phyloP scores from a whole-genome alignment of 2,797 vertebrate genomes.

The Acropternis orthonyx region DNA sequence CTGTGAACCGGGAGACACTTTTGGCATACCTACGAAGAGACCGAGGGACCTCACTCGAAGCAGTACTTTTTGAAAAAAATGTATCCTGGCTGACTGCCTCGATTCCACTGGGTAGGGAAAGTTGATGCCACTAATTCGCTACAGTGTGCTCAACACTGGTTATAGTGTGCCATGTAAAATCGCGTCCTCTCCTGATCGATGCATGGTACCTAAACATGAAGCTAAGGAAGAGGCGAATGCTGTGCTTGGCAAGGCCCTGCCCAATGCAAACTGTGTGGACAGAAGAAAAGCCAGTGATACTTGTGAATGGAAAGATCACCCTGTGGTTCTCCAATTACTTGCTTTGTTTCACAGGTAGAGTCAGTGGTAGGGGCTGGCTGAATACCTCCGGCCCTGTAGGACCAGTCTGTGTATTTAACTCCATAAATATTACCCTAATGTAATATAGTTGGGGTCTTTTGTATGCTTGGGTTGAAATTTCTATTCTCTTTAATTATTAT shows the following conservation, averaged over 20 bases:
- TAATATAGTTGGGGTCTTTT: background rate
- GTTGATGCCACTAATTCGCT: background rate
- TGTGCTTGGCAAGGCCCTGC: background rate
- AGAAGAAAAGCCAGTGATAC: background rate
- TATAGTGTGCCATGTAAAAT: background rate
- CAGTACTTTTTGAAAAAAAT: accelerated
- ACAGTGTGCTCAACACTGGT: accelerated
- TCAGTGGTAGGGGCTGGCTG: background rate
- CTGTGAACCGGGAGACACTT: too few species aligned
- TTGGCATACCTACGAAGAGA: accelerated
- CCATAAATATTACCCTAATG: background rate
- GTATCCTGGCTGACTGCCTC: background rate
- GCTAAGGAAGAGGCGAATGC: background rate
- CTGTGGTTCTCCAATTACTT: accelerated
- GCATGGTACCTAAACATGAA: background rate
- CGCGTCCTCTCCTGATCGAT: background rate
- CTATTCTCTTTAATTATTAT: background rate
- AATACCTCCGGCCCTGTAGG: accelerated
- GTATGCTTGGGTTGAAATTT: background rate
- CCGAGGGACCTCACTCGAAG: background rate
- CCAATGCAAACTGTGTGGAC: accelerated
- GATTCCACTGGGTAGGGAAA: background rate
- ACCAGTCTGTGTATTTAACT: background rate
- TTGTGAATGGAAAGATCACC: background rate
- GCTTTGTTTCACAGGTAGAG: accelerated